A percentile compares a stretch with the other conserved stretches of the same genome.
Evolutionary conservation across 1,140 invertebrate species (phyloP).

Genomic region (Cyclina sinensis): DNA sequence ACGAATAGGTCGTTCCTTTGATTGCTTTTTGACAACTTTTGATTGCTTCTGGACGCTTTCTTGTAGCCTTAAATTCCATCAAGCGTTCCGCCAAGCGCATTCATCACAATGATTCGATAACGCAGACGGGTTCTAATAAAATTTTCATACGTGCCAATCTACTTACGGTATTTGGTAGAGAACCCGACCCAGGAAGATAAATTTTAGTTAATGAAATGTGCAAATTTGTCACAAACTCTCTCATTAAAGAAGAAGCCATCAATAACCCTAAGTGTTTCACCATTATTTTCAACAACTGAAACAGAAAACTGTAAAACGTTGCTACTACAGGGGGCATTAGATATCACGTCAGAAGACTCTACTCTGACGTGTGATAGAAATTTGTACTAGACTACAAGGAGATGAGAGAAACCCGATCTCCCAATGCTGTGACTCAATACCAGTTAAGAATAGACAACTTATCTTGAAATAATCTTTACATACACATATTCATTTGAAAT

Average conservation of each 20-base stretch:
- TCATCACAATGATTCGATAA: conserved; percentile 51
- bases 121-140: conserved; percentile 38
- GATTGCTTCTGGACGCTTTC: conserved; percentile 48
- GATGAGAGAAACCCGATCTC: no score
- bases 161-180: background rate
- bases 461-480: no score
- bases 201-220: conserved; percentile 60
- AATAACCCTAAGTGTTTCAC: conserved; percentile 33
- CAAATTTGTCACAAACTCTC: conserved; percentile 30
- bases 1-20: conserved; percentile 59
- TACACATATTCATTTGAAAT: no score
- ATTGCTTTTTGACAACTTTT: conserved; percentile 66
- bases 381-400: no score
- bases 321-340: no score
- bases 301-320: background rate
- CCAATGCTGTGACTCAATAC: no score
- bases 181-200: conserved; percentile 15
- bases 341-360: no score
- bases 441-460: no score
- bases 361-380: no score
- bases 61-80: conserved; percentile 56
- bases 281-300: background rate
- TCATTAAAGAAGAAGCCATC: conserved; percentile 16
- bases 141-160: conserved; percentile 34
- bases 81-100: conserved; percentile 18